phyloP scores from a whole-genome alignment of 2,797 vertebrate species.

The Muraenolepis orangiensis region DNA sequence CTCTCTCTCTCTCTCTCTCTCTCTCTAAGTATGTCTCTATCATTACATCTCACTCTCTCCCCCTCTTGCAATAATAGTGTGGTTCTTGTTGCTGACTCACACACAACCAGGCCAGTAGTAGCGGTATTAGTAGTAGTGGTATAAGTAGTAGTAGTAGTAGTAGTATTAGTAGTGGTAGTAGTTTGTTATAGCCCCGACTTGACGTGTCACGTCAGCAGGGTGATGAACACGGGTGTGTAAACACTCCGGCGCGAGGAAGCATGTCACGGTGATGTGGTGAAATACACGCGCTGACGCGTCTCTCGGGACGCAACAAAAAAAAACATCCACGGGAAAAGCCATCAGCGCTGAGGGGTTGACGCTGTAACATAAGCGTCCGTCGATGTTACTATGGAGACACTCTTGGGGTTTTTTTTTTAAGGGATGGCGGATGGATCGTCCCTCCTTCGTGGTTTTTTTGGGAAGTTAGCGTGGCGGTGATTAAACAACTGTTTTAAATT shows the following conservation, averaged over 20 bases:
- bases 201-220: constrained; percentile 45
- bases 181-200: constrained; percentile 47
- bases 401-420: constrained; percentile 48
- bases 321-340: constrained; percentile 62
- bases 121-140: neutral
- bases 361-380: constrained; percentile 58
- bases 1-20: neutral
- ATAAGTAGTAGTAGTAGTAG: constrained; percentile 28
- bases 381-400: constrained; percentile 57
- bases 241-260: constrained; percentile 46
- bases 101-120: neutral
- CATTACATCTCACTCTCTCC: neutral
- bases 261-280: constrained; percentile 59
- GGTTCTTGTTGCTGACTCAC: neutral
- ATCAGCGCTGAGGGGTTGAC: constrained; percentile 51
- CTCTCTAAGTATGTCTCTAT: too few species aligned
- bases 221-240: constrained; percentile 67
- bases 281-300: constrained; percentile 47
- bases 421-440: constrained; percentile 49
- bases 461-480: constrained; percentile 48
- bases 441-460: constrained; percentile 39
- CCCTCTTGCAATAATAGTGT: neutral
- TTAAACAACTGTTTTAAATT: too few species aligned
- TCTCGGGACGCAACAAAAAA: constrained; percentile 25
- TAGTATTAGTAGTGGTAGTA: constrained; percentile 12